Percentiles rank a stretch among this genome's conserved stretches.
Conservation (phyloP, 2,888 invertebrate species). For the Zaprionus obscuricornis region DNA sequence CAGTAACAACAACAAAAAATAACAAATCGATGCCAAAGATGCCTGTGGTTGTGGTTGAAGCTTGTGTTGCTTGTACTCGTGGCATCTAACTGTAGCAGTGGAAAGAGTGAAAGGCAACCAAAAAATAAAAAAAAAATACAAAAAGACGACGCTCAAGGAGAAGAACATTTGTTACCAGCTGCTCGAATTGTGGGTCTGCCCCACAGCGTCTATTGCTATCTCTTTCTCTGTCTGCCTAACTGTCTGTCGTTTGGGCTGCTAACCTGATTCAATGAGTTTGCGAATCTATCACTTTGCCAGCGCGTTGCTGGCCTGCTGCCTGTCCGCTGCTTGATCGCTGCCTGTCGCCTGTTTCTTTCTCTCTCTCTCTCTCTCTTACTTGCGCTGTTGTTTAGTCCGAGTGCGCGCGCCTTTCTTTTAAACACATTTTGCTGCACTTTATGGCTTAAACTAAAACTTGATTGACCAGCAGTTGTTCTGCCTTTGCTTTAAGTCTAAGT, state of each 20-base stretch:
- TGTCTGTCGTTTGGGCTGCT: slow-evolving; percentile 48
- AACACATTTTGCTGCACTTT: slow-evolving; percentile 41
- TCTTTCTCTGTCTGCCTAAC: neutral
- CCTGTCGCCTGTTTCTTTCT: too few relatives aligned
- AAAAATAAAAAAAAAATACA: too few relatives aligned
- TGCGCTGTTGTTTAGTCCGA: slow-evolving; percentile 8
- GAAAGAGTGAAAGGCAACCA: slow-evolving; percentile 54
- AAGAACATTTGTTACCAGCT: slow-evolving; percentile 44
- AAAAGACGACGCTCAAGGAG: slow-evolving; percentile 2
- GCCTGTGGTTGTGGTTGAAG: slow-evolving; percentile 2
- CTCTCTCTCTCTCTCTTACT: too few relatives aligned
- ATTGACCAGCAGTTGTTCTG: slow-evolving; percentile 47
- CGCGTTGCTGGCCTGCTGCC: too few relatives aligned
- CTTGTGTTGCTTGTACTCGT: slow-evolving; percentile 1
- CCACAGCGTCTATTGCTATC: neutral
- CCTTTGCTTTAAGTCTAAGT: slow-evolving; percentile 18
- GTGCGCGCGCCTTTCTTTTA: slow-evolving; percentile 55
- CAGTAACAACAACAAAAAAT: slow-evolving; percentile 29
- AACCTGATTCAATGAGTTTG: slow-evolving; percentile 69
- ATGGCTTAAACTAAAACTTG: slow-evolving; percentile 40
- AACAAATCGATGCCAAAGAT: slow-evolving; percentile 45
- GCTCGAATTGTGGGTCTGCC: slow-evolving; percentile 38
- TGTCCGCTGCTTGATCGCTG: too few relatives aligned
- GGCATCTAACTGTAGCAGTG: slow-evolving; percentile 35
- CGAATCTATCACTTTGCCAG: slow-evolving; percentile 60